Percentiles rank a stretch among this genome's conserved stretches.
Evolutionary conservation across 2,888 invertebrate genomes (phyloP).

Genomic region (Gari tellinella): DNA sequence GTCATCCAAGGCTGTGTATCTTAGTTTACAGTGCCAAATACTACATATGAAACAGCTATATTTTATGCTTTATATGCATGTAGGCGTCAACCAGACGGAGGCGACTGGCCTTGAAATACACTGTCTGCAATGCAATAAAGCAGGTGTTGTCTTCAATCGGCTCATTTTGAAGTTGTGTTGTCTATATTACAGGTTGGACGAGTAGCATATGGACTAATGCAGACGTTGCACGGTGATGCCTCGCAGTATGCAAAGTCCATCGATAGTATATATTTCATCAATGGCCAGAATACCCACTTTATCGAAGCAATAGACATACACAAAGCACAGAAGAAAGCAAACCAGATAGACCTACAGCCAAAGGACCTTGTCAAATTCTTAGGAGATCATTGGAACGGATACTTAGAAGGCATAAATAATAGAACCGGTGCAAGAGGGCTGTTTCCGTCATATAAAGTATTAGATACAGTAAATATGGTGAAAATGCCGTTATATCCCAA

Average conservation of each 20-base stretch:
- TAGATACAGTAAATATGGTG: slow-evolving; percentile 92
- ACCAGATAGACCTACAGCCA: slow-evolving; percentile 88
- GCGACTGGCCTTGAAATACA: too few species aligned
- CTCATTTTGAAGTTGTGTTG: too few species aligned
- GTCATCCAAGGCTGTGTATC: too few species aligned
- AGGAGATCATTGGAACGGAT: slow-evolving; percentile 99
- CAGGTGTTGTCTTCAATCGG: too few species aligned
- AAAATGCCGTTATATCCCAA: slow-evolving; percentile 85
- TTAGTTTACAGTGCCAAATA: too few species aligned
- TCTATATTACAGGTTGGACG: slow-evolving; percentile 95
- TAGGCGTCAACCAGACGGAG: too few species aligned
- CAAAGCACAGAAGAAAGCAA: slow-evolving; percentile 23
- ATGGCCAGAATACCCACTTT: slow-evolving; percentile 96
- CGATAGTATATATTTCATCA: slow-evolving; percentile 99
- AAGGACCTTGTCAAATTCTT: slow-evolving; percentile 96
- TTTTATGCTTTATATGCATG: too few species aligned
- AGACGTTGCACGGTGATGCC: slow-evolving; percentile 87
- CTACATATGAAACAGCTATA: too few species aligned
- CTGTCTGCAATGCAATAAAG: too few species aligned
- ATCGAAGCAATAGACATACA: too few species aligned
- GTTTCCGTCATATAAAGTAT: slow-evolving; percentile 86
- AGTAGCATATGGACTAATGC: slow-evolving; percentile 96
- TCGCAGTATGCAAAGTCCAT: slow-evolving; percentile 93
- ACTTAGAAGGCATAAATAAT: slow-evolving; percentile 94
- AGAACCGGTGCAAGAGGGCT: slow-evolving; percentile 89